phyloP scores from a whole-genome alignment of 2,113 vertebrate genomes.

The Paraplagusia blochii region DNA sequence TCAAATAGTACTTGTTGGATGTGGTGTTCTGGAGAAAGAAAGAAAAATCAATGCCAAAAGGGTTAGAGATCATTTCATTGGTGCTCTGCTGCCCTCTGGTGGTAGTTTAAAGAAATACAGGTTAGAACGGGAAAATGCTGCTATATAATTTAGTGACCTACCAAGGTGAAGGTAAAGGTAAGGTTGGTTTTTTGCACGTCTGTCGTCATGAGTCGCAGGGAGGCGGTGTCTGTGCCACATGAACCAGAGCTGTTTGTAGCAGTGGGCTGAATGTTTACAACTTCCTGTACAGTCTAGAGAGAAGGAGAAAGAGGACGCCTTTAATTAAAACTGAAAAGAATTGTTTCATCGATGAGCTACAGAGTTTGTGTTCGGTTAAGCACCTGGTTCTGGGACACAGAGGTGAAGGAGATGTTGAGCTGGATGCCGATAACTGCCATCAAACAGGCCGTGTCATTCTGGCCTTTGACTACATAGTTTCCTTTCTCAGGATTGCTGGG shows the following conservation, averaged over 20 bases:
- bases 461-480: conserved; percentile 74
- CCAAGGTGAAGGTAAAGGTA: conserved; percentile 78
- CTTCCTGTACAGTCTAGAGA: conserved; percentile 67
- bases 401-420: conserved; percentile 82
- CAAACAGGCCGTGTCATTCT: conserved; percentile 80
- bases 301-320: neutral
- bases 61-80: neutral
- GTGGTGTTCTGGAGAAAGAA: conserved; percentile 69
- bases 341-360: neutral
- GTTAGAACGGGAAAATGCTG: too few species aligned
- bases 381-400: conserved; percentile 66
- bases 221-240: conserved; percentile 64
- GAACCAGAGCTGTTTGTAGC: conserved; percentile 68
- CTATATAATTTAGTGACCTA: conserved; percentile 53
- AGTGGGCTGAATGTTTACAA: conserved; percentile 82
- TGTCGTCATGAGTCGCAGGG: conserved; percentile 60
- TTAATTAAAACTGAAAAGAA: conserved; percentile 2
- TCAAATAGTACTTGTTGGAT: conserved; percentile 71
- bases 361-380: neutral
- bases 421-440: conserved; percentile 88
- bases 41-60: neutral
- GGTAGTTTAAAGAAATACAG: conserved; percentile 10
- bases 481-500: conserved; percentile 69
- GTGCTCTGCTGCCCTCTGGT: conserved; percentile 39
- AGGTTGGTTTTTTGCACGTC: conserved; percentile 57